phyloP scores from a whole-genome alignment of 1,140 invertebrate genomes.

The Drosophila sproati region DNA sequence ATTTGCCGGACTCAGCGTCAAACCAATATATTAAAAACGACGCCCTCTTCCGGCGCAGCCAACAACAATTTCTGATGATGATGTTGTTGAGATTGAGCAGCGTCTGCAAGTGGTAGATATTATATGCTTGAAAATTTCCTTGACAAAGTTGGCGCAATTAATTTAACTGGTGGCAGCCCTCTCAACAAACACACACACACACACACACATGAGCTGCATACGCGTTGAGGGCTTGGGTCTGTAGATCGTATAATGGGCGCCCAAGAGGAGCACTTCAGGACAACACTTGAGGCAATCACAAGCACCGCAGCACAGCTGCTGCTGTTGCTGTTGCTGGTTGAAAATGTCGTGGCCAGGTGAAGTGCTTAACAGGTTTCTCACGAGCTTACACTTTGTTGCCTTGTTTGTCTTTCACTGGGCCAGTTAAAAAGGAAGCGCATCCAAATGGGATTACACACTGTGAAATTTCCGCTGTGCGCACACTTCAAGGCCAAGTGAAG shows the following conservation, averaged over 20 bases:
- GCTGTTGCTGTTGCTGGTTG: neutral
- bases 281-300: conserved; percentile 41
- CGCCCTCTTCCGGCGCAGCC: neutral
- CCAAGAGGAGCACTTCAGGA: conserved; percentile 24
- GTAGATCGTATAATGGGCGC: conserved; percentile 38
- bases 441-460: conserved; percentile 42
- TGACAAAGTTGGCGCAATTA: conserved; percentile 55
- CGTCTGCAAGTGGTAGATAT: conserved; percentile 56
- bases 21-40: conserved; percentile 15
- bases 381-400: neutral
- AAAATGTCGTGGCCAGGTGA: conserved; percentile 22
- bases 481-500: conserved; percentile 22
- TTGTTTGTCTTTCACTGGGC: conserved; percentile 34
- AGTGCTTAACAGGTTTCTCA: conserved; percentile 20
- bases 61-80: conserved; percentile 2
- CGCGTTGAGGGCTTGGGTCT: conserved; percentile 5
- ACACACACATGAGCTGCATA: conserved; percentile 7
- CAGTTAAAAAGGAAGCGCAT: conserved; percentile 19
- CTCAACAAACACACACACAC: neutral
- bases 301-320: neutral
- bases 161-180: conserved; percentile 39
- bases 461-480: conserved; percentile 41
- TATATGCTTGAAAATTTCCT: conserved; percentile 45
- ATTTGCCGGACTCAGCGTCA: conserved; percentile 61
- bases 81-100: conserved; percentile 17